phyloP scores from a whole-genome alignment of 1,140 invertebrate species.

The Ips typographus region DNA sequence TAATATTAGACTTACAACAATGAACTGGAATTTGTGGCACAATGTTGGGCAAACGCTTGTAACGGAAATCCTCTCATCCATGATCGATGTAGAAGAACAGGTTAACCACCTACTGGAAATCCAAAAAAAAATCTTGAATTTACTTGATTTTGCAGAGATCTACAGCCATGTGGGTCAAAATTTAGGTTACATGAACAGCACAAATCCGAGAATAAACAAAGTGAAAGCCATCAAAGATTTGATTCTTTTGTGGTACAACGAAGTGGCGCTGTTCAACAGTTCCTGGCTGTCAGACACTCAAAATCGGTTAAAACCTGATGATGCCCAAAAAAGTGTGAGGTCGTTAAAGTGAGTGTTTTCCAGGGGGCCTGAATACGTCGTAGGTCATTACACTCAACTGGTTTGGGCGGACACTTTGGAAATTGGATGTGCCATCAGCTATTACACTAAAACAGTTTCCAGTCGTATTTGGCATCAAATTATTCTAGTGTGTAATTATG shows the following conservation, averaged over 20 bases:
- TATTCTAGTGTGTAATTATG: conserved; percentile 47
- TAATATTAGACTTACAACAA: conserved; percentile 58
- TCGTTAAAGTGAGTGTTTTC: neutral
- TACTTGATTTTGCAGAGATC: conserved; percentile 29
- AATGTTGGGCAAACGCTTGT: conserved; percentile 59
- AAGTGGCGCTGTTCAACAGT: conserved; percentile 43
- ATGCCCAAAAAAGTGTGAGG: neutral
- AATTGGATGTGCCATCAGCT: conserved; percentile 44
- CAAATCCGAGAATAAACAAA: conserved; percentile 35
- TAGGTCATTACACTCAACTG: conserved; percentile 48
- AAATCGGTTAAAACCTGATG: conserved; percentile 36
- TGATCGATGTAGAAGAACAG: conserved; percentile 44
- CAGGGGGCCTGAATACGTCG: conserved; percentile 38
- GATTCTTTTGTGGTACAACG: conserved; percentile 44
- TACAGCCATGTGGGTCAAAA: conserved; percentile 47
- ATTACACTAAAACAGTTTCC: conserved; percentile 36
- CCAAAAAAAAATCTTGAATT: neutral
- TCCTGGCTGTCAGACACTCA: conserved; percentile 44
- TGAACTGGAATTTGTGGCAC: conserved; percentile 61
- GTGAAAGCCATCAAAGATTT: conserved; percentile 40
- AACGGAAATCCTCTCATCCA: conserved; percentile 44
- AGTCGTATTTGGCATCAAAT: conserved; percentile 41
- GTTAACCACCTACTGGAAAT: conserved; percentile 20
- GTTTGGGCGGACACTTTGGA: conserved; percentile 43
- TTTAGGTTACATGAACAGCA: conserved; percentile 43